Evolutionary conservation across 2,113 vertebrate species (phyloP).

Genomic region (Apteryx owenii): DNA sequence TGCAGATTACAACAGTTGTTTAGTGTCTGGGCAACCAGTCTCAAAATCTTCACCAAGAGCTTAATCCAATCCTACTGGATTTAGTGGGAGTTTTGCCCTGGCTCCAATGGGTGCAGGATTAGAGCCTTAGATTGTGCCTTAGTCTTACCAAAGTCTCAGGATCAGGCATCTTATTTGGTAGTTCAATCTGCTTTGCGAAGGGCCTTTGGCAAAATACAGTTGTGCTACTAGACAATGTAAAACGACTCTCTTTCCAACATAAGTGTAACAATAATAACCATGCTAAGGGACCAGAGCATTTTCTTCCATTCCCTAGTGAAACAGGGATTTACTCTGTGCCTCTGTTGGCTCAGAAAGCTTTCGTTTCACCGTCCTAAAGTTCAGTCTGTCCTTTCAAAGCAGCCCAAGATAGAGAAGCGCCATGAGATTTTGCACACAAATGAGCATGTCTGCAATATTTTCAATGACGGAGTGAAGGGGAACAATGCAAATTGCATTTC

Average conservation of each 20-base stretch:
- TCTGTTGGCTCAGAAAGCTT: not conserved
- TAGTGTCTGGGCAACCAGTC: not conserved
- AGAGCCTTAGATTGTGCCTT: not conserved
- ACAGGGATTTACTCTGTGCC: not conserved
- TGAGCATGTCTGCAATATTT: not conserved
- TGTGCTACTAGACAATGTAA: not conserved
- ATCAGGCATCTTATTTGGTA: not conserved
- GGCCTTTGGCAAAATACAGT: not conserved
- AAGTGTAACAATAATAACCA: accelerated
- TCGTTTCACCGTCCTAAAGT: not conserved
- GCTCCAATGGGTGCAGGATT: not conserved
- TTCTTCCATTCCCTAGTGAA: not conserved
- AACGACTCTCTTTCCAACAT: not conserved
- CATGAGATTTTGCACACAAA: not conserved
- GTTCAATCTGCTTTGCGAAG: not conserved
- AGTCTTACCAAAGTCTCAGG: not conserved
- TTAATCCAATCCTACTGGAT: not conserved
- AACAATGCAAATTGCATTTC: not conserved
- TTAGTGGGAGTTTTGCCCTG: not conserved
- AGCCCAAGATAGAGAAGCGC: not conserved
- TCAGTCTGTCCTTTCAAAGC: not conserved
- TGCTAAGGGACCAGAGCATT: not conserved
- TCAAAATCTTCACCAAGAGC: not conserved
- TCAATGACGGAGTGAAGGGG: not conserved
- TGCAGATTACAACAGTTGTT: not conserved